Evolutionary conservation across 92 coral and sea anemone genomes (phyloP).

Genomic region (Parazoanthus atlanticus): DNA sequence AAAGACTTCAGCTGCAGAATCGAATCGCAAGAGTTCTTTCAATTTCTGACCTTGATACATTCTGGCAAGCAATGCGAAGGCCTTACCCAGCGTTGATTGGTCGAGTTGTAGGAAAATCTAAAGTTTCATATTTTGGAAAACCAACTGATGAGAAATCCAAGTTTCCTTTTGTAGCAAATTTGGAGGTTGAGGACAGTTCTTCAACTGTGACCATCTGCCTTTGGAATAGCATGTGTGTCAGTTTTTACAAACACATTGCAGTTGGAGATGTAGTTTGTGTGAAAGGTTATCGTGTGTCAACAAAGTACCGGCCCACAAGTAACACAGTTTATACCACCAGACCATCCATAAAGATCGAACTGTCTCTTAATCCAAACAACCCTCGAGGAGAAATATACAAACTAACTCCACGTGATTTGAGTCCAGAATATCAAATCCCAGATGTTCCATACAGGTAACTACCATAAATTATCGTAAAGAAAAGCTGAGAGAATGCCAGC

Average conservation of each 20-base stretch:
- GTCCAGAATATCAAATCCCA: slow-evolving; percentile 51
- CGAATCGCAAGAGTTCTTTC: slow-evolving; percentile 47
- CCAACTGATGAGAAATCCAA: slow-evolving; percentile 52
- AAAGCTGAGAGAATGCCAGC: background rate
- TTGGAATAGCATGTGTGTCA: slow-evolving; percentile 58
- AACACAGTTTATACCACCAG: slow-evolving; percentile 61
- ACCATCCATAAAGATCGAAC: slow-evolving; percentile 47
- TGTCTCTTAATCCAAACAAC: slow-evolving; percentile 60
- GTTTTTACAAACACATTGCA: slow-evolving; percentile 50
- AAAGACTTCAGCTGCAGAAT: slow-evolving; percentile 19
- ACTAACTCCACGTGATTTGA: slow-evolving; percentile 41
- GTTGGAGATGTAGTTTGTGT: slow-evolving; percentile 61
- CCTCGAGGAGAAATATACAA: slow-evolving; percentile 58
- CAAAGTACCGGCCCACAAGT: slow-evolving; percentile 47
- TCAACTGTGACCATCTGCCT: slow-evolving; percentile 52
- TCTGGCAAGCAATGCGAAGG: slow-evolving; percentile 48
- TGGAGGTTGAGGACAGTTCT: slow-evolving; percentile 58
- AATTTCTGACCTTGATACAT: slow-evolving; percentile 55
- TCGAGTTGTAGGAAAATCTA: slow-evolving; percentile 62
- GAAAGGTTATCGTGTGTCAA: slow-evolving; percentile 54
- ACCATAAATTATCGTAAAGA: background rate
- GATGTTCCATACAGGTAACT: slow-evolving; percentile 64
- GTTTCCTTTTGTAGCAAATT: slow-evolving; percentile 58
- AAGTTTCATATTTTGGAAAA: slow-evolving; percentile 66
- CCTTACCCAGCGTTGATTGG: slow-evolving; percentile 69